These are phyloP conservation scores for Drosophila nigromelanica DNA, from an alignment of 1,140 invertebrate species.

Conservation along the genomic window DNA sequence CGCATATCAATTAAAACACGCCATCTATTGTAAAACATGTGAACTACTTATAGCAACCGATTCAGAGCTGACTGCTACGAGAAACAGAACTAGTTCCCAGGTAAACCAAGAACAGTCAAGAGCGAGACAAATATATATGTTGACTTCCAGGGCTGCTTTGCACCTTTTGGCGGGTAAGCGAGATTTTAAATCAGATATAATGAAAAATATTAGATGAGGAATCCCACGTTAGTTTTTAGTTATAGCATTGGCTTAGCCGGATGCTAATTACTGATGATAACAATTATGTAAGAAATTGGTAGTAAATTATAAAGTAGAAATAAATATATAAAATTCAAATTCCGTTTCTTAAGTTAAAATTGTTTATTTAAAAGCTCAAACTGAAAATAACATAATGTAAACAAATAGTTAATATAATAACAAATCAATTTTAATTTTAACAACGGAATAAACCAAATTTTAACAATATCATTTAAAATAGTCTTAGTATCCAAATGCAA, in stretches of 20 bases:
- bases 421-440: neutral
- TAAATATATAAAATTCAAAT: too few relatives aligned
- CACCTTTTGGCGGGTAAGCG: neutral
- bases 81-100: neutral
- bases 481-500: neutral
- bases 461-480: constrained; percentile 3
- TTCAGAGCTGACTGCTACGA: constrained; percentile 13
- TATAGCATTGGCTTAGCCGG: too few relatives aligned
- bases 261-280: too few relatives aligned
- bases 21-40: constrained; percentile 1
- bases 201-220: neutral
- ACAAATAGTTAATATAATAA: neutral
- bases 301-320: too few relatives aligned
- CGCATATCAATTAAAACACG: neutral
- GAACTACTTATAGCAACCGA: neutral
- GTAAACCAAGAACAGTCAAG: neutral
- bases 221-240: too few relatives aligned
- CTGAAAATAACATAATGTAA: neutral
- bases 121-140: constrained; percentile 28
- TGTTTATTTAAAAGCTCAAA: neutral
- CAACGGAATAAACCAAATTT: neutral
- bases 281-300: too few relatives aligned
- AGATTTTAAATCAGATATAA: neutral
- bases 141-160: neutral
- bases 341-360: neutral